These are phyloP conservation scores for Dreissena rostriformis DNA, from an alignment of 1,140 invertebrate genomes.

Conservation along the genomic window DNA sequence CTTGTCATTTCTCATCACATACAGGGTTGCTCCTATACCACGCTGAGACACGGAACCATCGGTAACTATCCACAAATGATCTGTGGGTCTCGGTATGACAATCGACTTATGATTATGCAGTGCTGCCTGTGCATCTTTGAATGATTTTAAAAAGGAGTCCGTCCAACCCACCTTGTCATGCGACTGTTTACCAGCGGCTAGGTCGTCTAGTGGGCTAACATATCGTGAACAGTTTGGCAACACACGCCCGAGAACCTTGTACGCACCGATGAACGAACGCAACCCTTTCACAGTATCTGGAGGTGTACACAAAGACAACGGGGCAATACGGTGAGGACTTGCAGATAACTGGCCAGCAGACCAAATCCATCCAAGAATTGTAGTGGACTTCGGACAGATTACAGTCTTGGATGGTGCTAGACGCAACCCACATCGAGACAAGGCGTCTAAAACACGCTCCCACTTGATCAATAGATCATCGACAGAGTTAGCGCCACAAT, in stretches of 20 bases:
- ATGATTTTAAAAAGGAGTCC: background rate
- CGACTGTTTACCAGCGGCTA: background rate
- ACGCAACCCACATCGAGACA: constrained; percentile 23
- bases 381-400: constrained; percentile 54
- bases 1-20: background rate
- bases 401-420: constrained; percentile 49
- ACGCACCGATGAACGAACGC: constrained; percentile 58
- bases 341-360: constrained; percentile 44
- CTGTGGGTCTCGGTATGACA: constrained; percentile 10
- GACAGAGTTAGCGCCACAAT: constrained; percentile 22
- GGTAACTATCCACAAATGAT: constrained; percentile 34
- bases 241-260: constrained; percentile 56
- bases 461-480: constrained; percentile 30
- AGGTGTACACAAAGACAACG: constrained; percentile 23
- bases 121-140: constrained; percentile 21
- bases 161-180: constrained; percentile 48
- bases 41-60: constrained; percentile 23
- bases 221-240: constrained; percentile 37
- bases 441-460: constrained; percentile 1
- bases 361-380: constrained; percentile 58
- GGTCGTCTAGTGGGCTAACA: constrained; percentile 14
- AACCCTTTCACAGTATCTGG: constrained; percentile 50
- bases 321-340: constrained; percentile 54
- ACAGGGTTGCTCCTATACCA: constrained; percentile 26
- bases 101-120: constrained; percentile 24